phyloP scores from a whole-genome alignment of 2,888 invertebrate species.

The Hylaea fasciaria region DNA sequence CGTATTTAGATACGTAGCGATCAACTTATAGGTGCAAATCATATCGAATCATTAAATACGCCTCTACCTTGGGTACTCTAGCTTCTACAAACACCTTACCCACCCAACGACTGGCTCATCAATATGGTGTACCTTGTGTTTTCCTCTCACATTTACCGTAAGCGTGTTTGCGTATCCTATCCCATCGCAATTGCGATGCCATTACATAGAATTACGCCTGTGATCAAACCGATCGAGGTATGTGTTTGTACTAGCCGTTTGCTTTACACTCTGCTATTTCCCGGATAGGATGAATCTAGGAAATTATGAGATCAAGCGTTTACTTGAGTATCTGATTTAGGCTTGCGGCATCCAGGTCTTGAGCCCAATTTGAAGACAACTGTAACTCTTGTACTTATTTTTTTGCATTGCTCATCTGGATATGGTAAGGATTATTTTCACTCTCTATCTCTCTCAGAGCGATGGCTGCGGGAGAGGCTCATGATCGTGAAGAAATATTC shows the following conservation, averaged over 20 bases:
- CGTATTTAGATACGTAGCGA: no score
- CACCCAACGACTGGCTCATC: neutral
- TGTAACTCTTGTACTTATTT: no score
- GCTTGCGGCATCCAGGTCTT: neutral
- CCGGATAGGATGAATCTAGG: slow-evolving; percentile 5
- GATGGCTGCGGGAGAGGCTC: no score
- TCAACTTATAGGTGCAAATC: no score
- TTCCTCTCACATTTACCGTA: slow-evolving; percentile 14
- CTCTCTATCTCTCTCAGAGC: no score
- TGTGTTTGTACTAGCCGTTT: slow-evolving; percentile 13
- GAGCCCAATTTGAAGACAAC: neutral
- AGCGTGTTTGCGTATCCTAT: slow-evolving; percentile 34
- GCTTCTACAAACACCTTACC: no score
- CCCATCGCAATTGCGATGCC: slow-evolving; percentile 22
- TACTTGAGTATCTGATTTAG: neutral
- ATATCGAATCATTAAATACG: no score
- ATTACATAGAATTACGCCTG: slow-evolving; percentile 22
- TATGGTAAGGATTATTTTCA: no score
- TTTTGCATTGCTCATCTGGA: no score
- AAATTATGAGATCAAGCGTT: neutral
- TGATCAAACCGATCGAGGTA: slow-evolving; percentile 28
- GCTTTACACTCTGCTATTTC: slow-evolving; percentile 13
- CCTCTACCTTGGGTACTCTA: no score
- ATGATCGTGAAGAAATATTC: no score
- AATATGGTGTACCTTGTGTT: slow-evolving; percentile 2